These are phyloP conservation scores for Agrochola circellaris DNA, from an alignment of 2,888 invertebrate species.

Conservation along the genomic window DNA sequence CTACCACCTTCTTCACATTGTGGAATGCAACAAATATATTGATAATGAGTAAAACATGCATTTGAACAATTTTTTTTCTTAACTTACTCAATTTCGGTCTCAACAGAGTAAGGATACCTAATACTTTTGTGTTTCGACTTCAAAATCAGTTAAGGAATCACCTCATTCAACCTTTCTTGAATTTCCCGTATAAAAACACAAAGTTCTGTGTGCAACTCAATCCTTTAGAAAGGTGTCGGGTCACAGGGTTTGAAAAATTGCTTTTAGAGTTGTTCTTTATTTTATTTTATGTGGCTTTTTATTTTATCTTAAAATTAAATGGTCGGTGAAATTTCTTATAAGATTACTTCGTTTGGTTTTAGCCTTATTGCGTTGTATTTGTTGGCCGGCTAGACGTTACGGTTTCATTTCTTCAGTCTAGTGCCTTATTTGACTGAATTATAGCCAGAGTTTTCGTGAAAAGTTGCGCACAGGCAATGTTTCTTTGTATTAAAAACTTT, in stretches of 20 bases:
- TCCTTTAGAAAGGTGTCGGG: slow-evolving; percentile 54
- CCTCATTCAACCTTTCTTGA: slow-evolving; percentile 25
- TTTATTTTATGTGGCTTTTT: slow-evolving; percentile 28
- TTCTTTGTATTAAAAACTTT: slow-evolving; percentile 21
- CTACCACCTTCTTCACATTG: background rate
- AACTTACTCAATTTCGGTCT: background rate
- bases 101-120: background rate
- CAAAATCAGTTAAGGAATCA: slow-evolving; percentile 23
- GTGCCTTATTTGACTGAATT: slow-evolving; percentile 49
- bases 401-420: slow-evolving; percentile 53
- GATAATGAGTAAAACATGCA: background rate
- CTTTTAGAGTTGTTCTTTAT: slow-evolving; percentile 28
- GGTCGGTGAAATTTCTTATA: slow-evolving; percentile 4
- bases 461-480: slow-evolving; percentile 1
- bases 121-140: background rate
- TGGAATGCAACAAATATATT: background rate
- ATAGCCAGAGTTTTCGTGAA: slow-evolving; percentile 23
- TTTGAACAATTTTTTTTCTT: no score
- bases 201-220: slow-evolving; percentile 45
- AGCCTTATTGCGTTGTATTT: slow-evolving; percentile 27
- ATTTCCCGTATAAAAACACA: slow-evolving; percentile 27
- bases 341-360: slow-evolving; percentile 11
- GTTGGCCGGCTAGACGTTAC: slow-evolving; percentile 52
- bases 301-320: slow-evolving; percentile 21
- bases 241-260: slow-evolving; percentile 45